Evolutionary conservation across 2,113 vertebrate genomes (phyloP).

Genomic region (Garra rufa): DNA sequence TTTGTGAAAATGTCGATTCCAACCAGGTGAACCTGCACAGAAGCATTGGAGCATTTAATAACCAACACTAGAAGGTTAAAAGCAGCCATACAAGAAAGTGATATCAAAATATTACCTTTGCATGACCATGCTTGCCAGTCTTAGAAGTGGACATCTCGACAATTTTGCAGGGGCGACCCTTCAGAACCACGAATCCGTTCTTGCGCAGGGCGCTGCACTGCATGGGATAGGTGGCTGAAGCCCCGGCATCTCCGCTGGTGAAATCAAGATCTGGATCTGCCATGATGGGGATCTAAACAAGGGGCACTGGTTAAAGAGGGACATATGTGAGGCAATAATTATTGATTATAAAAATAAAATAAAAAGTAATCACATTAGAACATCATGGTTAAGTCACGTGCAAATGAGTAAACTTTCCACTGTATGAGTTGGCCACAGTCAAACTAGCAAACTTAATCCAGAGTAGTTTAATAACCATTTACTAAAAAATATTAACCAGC

Average conservation of each 20-base stretch:
- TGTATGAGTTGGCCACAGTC: background rate
- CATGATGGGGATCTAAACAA: constrained; percentile 80
- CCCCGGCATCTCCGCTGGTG: constrained; percentile 89
- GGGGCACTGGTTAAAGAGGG: constrained; percentile 61
- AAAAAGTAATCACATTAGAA: constrained; percentile 1
- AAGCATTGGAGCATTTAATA: background rate
- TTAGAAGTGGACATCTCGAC: constrained; percentile 99
- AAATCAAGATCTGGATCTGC: constrained; percentile 92
- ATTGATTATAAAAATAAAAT: too few species aligned
- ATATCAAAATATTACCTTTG: constrained; percentile 81
- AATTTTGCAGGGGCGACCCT: constrained; percentile 95
- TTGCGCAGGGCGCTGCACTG: constrained; percentile 98
- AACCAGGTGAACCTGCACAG: constrained; percentile 91
- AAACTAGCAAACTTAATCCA: background rate
- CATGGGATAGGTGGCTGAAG: constrained; percentile 92
- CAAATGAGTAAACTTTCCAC: background rate
- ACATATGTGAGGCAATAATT: too few species aligned
- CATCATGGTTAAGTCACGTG: background rate
- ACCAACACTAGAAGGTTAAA: background rate
- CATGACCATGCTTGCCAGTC: constrained; percentile 96
- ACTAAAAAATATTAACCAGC: background rate
- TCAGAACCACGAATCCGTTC: constrained; percentile 96
- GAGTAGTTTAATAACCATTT: background rate
- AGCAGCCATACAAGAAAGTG: background rate
- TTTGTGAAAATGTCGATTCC: constrained; percentile 98